Base-by-base conservation (phyloP, 2,797 vertebrate genomes). In the Huso huso region DNA sequence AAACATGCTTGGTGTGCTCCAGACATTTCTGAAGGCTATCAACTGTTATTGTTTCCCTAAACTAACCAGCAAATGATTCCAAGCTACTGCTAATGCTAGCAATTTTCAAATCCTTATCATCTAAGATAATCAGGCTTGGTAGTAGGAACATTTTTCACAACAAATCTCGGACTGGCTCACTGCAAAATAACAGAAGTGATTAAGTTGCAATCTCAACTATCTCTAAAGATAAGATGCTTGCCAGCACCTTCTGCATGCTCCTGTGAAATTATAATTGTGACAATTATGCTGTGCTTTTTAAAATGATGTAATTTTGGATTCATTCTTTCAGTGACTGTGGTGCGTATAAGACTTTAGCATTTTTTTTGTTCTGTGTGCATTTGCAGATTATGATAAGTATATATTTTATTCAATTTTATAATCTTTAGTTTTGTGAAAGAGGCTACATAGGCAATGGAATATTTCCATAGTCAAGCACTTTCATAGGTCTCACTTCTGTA, bases 61-160 rank as follows among this genome's bases (percentile, higher is more conserved):
- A 80, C 70, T 69, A 79, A 75, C 71, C 72, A 80, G 75, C 76
- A 82, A 81, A 81, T 81, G 72, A 71, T 65, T 72, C 76, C 72
- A 74, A 75, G 75, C 70, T 82, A 69, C 77, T 78, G 70, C 62
- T 75, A 77, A 80, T 58, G 11, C 75, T 80, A 73, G 74, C 76
- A 75, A 73, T 74, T 81, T 72, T 72, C 73, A 61, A 68, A 68
- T 49, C 1, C 1, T 77, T 86, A 83, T 83, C 80, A 77, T 69
- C 63, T 70, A 50, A 77, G 74, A 75, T 80, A 80, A 86, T 83
- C 82, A 77, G 68, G 74, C 77, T 83, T 83, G 79, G 81, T 79
- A 80, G 68, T 65, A 75, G 75, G 78, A 82, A 68, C 49, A 70
- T 69, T 63, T 77, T 70, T 76, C 53, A 65, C 63, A 67, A 64